Evolutionary conservation across 2,113 vertebrate species (phyloP).

Genomic region (Oenanthe melanoleuca): DNA sequence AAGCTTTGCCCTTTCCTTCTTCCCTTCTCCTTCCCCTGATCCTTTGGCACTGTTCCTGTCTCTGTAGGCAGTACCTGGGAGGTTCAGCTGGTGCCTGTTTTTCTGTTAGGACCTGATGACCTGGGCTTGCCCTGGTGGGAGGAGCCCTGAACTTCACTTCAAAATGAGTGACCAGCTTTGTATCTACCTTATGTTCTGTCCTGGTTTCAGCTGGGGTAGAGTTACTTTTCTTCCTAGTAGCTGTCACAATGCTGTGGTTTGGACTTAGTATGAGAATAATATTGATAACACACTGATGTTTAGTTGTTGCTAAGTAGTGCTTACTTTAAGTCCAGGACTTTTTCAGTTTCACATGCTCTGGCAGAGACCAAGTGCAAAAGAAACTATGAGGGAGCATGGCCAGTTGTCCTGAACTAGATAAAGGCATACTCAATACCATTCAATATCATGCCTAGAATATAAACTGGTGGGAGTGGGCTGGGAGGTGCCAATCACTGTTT

Average conservation of each 20-base stretch:
- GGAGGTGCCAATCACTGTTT: background rate
- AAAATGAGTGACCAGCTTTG: background rate
- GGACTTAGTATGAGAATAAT: background rate
- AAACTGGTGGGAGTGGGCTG: background rate
- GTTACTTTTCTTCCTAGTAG: background rate
- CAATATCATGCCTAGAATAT: background rate
- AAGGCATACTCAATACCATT: background rate
- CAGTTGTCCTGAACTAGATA: background rate
- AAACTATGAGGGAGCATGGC: background rate
- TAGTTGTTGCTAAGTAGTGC: background rate
- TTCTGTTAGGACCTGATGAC: too few species aligned
- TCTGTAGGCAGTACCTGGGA: background rate
- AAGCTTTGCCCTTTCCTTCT: background rate
- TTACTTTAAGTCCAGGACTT: background rate
- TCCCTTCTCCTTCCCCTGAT: background rate
- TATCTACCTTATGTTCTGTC: background rate
- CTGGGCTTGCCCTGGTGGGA: background rate
- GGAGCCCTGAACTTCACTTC: background rate
- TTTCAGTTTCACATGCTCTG: background rate
- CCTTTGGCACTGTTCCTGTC: background rate
- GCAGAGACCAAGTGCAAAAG: background rate
- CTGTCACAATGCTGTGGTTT: background rate
- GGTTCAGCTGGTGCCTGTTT: background rate
- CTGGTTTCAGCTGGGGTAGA: background rate
- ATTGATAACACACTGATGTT: background rate